These are phyloP conservation scores for Ciconia boyciana DNA, from an alignment of 2,113 vertebrate species.

Conservation along the genomic window DNA sequence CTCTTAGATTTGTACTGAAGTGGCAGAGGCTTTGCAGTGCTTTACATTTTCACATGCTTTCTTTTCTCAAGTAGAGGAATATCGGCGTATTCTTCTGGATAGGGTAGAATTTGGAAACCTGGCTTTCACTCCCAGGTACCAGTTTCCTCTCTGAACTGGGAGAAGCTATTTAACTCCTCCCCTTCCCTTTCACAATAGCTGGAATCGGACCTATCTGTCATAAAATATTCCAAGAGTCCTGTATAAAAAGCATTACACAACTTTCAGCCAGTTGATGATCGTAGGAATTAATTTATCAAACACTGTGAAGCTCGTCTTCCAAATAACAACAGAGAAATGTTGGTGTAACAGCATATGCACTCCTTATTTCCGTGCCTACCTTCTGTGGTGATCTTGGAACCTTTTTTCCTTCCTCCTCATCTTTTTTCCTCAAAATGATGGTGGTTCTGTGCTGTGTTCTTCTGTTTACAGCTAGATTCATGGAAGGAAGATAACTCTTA, in stretches of 20 bases:
- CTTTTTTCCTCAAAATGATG: not conserved
- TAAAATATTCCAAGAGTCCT: not conserved
- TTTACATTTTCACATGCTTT: not conserved
- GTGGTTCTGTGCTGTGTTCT: not conserved
- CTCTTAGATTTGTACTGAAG: not conserved
- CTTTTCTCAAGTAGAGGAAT: not conserved
- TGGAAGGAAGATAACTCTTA: not conserved
- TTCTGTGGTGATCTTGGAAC: not conserved
- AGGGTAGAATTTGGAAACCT: not conserved
- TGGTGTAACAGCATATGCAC: not conserved
- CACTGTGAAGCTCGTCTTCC: not conserved
- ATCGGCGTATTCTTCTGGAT: not conserved
- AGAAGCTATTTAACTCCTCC: not conserved
- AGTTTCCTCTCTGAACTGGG: not conserved
- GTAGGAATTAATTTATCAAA: not conserved
- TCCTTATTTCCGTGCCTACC: not conserved
- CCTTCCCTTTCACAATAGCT: not conserved
- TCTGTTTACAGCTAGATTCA: not conserved
- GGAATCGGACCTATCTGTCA: accelerated
- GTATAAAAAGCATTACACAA: not conserved
- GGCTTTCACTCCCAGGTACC: not conserved
- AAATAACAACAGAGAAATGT: not conserved
- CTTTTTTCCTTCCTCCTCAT: not conserved
- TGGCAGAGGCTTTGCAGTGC: not conserved
- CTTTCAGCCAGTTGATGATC: not conserved